Conservation (phyloP, 2,797 vertebrate genomes). For the Acipenser ruthenus region DNA sequence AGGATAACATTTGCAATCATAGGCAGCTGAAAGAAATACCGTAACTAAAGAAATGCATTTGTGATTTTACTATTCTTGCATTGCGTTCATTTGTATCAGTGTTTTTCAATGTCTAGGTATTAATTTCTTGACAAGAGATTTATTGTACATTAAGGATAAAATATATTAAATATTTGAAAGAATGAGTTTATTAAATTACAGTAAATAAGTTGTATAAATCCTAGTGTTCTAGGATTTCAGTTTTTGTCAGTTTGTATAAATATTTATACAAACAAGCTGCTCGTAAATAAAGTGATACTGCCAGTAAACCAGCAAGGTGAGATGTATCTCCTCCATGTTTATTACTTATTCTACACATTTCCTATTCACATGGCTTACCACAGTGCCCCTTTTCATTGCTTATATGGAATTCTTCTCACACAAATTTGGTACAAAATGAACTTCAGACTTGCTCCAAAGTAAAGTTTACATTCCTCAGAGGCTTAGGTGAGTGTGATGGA, state of each 20-base stretch:
- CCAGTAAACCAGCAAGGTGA: slow-evolving; percentile 25
- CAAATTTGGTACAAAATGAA: slow-evolving; percentile 23
- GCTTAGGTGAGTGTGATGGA: slow-evolving; percentile 24
- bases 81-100: no score
- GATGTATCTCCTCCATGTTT: slow-evolving; percentile 52
- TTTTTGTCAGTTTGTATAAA: slow-evolving; percentile 36
- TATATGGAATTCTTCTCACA: slow-evolving; percentile 40
- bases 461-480: slow-evolving; percentile 62
- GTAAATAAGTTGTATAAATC: no score
- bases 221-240: not conserved
- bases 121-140: no score
- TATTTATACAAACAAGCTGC: slow-evolving; percentile 49
- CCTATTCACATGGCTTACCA: slow-evolving; percentile 36
- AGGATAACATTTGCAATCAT: no score
- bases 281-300: slow-evolving; percentile 28
- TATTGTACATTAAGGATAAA: no score
- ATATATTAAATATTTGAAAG: no score
- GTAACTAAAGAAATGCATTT: no score
- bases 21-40: no score
- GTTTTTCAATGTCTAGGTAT: no score
- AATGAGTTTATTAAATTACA: no score
- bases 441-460: slow-evolving; percentile 48
- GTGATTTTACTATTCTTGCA: no score
- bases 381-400: slow-evolving; percentile 41
- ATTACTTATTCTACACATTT: slow-evolving; percentile 36